These are phyloP conservation scores for Pycnonotus jocosus DNA, from an alignment of 2,113 vertebrate genomes.

Conservation along the genomic window DNA sequence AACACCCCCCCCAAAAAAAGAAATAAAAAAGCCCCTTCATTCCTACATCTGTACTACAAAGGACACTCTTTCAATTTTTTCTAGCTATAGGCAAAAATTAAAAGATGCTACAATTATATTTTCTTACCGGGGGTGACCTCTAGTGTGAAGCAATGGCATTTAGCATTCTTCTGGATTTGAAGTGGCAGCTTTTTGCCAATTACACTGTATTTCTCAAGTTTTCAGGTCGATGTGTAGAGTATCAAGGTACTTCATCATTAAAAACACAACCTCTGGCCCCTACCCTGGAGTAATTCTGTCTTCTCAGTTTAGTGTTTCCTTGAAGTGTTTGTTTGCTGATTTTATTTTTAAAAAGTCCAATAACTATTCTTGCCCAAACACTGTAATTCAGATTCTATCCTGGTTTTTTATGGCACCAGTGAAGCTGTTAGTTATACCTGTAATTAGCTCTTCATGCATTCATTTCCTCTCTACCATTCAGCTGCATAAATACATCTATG, in stretches of 20 bases:
- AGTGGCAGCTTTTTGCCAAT: slow-evolving; percentile 58
- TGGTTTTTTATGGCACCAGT: background rate
- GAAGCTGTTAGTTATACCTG: background rate
- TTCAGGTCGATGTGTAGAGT: background rate
- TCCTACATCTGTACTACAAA: slow-evolving; percentile 25
- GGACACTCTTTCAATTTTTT: slow-evolving; percentile 17
- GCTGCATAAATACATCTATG: background rate
- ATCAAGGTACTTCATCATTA: background rate
- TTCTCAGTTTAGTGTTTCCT: background rate
- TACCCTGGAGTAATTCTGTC: background rate
- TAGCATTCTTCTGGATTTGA: slow-evolving; percentile 61
- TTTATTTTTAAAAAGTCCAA: background rate
- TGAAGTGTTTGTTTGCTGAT: background rate
- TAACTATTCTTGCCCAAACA: background rate
- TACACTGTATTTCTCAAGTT: slow-evolving; percentile 7
- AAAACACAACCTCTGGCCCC: background rate
- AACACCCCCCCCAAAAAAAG: too few species aligned
- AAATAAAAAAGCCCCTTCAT: background rate
- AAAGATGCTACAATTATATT: slow-evolving; percentile 64
- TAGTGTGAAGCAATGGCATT: slow-evolving; percentile 78
- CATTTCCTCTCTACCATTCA: background rate
- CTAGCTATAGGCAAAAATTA: slow-evolving; percentile 40
- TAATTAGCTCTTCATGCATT: background rate
- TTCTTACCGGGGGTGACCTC: slow-evolving; percentile 76
- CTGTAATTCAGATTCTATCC: background rate